Base-by-base conservation (phyloP, 2,113 vertebrate genomes). In the Donacobius atricapilla region DNA sequence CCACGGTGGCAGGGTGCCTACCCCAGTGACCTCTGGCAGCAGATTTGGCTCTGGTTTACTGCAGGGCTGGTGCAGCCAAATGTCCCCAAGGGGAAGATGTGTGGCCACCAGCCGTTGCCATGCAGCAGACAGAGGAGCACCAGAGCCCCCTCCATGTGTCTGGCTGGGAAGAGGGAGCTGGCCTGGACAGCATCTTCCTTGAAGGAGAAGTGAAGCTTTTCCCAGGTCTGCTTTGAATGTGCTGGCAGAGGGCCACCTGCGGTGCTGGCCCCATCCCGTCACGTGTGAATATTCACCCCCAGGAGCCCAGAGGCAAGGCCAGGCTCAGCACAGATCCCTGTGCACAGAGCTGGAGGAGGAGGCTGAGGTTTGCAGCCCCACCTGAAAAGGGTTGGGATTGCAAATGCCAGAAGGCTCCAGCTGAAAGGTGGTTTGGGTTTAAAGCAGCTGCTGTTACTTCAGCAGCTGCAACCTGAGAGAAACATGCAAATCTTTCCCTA, bases 281-380 rank as follows among this genome's bases (percentile, higher is more conserved):
- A 4, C 0, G 2, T 19, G 22, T 2, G 7, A 14, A 9, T 22
- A 6, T n/a, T 48, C n/a, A n/a, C 37, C 21, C 44, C 11, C 21
- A 15, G 79, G 50, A 73, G 50, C 51, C 22, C 47, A 35, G 47
- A 2, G 1, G 24, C 53, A 85, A 24, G 75, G 44, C 30, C 1
- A 0, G 44, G 30, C n/a, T 11, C 33, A 30, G 53, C 44, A n/a
- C 30, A 76, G 42, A 56, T 15, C 58, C 50, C 12, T 9, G 10
- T 1, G 13, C 2, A 39, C 0, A 0, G 20, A 27, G 44, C 60
- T 68, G 60, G 2, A 39, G 51, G 20, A 69, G 17, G 8, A 54
- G 33, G 30, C 17, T 50, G 73, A 7, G n/a, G 13, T 64, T 45
- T 30, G 51, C 78, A 79, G 44, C 58, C 56, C 57, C 66, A 30